Base-by-base conservation (phyloP, 2,113 vertebrate genomes). In the Dromaius novaehollandiae region DNA sequence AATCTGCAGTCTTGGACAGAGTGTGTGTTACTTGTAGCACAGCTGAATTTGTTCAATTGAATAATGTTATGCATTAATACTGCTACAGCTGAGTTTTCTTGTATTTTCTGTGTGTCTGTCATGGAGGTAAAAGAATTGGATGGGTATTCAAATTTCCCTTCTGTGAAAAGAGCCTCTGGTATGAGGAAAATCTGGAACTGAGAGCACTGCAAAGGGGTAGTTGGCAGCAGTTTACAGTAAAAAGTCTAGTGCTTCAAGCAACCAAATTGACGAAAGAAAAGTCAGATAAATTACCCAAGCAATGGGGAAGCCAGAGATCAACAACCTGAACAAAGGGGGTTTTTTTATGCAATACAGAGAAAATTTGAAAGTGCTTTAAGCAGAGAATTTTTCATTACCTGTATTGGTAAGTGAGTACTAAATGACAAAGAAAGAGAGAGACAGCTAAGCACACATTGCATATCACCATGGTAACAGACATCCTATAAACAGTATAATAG, bases 391-490 rank as follows among this genome's bases (percentile, higher is more conserved):
- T 91, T 84, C 86, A 25, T 2, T 48, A 65, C 60, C 84, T 85
- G 0, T 89, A 42, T 42, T 79, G 64, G 28, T 88, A 78, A 86
- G 30, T 20, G 30, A 60, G 7, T 46, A 13, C 13, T 77, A 92
- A 76, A 48, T 17, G 46, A 48, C 15, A 65, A n/a, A 24, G 73
- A 71, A 78, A 70, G 22, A 50, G 22, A 86, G 53, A 92, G 53
- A 66, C 12, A 73, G 38, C n/a, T 64, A 73, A 81, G 40, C 5
- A 74, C 44, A 42, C 1, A 0, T 25, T 68, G 18, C 48, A 6
- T 58, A 38, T 92, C n/a, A 20, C 89, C 86, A 92, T 87, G n/a
- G 84, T 40, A 96, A 92, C 86, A 76, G 81, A 61, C 4, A 12
- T 11, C 13, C 22, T 91, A 65, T 93, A 89, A 48, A 2, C 36